Base-by-base conservation (phyloP, 2,888 invertebrate genomes). In the Microchrysa polita region DNA sequence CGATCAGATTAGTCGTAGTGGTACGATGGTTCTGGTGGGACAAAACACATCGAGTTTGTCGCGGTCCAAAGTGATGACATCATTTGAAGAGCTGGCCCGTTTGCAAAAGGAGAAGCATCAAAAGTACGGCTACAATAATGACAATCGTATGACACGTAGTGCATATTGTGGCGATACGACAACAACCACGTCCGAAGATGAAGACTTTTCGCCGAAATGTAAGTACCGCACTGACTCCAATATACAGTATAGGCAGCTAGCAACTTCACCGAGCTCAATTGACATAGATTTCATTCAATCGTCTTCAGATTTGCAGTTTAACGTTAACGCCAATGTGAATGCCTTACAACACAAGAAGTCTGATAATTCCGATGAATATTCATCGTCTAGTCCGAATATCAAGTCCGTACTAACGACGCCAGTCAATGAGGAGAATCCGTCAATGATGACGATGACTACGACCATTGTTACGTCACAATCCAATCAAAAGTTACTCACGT, bases 371-470 rank as follows among this genome's bases (percentile, higher is more conserved):
- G 78, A 78, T 71, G 77, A 77, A 74, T 76, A 76, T 63, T 78
- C 78, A 69, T 76, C 78, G 48, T 77, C 77, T 77, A 78, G 77
- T 77, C 77, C 77, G 53, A 75, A 76, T 72, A 73, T 73, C 48
- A 77, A 77, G 73, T 78, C 78, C 65, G 73, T 77, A 53, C 74
- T 77, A 73, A 77, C 76, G 18, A 77, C 79, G 52, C 78, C 78
- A 72, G 76, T 78, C 5, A 78, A 78, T 76, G 79, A 79, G 55
- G 74, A 73, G 57, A 67, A 75, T 16, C 78, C 78, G 23, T 55
- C 76, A 52, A 52, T 76, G 7, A 22, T 69, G n/a, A 18, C 20
- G 34, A 16, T 12, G 10, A 40, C 42, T 1, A 48, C 27, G 61
- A 14, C 60, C 16, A 20, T 42, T 42, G 52, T 48, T 18, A 48